Evolutionary conservation across 2,113 vertebrate genomes (phyloP), one percentile per base, ranked within the genome.

Genomic region (Stercorarius parasiticus): DNA sequence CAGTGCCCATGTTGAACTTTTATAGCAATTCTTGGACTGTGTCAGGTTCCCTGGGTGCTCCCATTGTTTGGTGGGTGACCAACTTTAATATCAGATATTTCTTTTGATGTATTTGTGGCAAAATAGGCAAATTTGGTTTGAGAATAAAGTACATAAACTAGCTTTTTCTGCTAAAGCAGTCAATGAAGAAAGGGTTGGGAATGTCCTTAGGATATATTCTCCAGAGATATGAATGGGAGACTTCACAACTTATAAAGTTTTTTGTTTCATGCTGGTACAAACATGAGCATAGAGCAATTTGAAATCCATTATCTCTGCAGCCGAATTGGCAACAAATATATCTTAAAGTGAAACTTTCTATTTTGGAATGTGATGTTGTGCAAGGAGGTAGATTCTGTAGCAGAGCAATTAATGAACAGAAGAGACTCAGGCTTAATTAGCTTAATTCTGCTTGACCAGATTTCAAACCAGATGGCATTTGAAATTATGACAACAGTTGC

Each of bases 401-500:
- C 40, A 89, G 49, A 87, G 52, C 59, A 93, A 50, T 95, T 95
- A 95, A 56, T 78, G 47, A 94, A 52, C 73, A 78, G 50, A 74
- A 45, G 40, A 91, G 38, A 59, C n/a, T 64, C 19, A n/a, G 36
- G 21, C 61, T 88, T 94, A 90, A 93, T 95, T 86, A 92, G 67
- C 77, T 81, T 36, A 87, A 72, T 84, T 95, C 61, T 84, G 11
- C 36, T 81, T 90, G 72, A 77, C 47, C 86, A 95, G 82, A 66
- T 95, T 97, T 95, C 80, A 84, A 79, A 82, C 30, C 56, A 95
- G 91, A 92, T 95, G 86, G 77, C 17, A 27, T 87, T 88, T 82
- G 40, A 84, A 95, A 84, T 89, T 65, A n/a, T 70, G 40, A 77
- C 25, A 65, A 38, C 73, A 72, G 70, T 72, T 83, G 15, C 56